Percentiles rank a stretch among this genome's conserved stretches.
phyloP scores from a whole-genome alignment of 2,888 invertebrate species.

The Andrena dorsata region DNA sequence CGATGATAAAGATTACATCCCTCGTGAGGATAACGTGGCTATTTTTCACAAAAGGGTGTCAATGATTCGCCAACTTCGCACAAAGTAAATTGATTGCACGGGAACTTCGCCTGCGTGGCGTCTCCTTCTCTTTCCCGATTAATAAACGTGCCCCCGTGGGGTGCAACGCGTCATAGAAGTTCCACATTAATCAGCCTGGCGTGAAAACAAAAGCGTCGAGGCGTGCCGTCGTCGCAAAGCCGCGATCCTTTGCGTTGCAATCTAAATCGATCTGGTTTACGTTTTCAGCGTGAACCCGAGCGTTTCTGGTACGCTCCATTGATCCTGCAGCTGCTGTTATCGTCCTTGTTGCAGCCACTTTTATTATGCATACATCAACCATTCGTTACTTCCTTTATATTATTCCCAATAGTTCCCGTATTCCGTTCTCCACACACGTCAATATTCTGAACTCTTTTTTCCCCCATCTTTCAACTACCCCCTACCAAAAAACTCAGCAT shows the following conservation, averaged over 20 bases:
- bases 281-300: constrained; percentile 62
- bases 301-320: constrained; percentile 53
- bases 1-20: not conserved
- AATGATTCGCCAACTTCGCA: constrained; percentile 42
- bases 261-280: constrained; percentile 63
- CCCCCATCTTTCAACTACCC: not conserved
- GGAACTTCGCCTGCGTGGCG: constrained; percentile 25
- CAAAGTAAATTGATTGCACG: constrained; percentile 38
- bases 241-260: constrained; percentile 63
- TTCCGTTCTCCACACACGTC: not conserved
- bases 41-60: constrained; percentile 28
- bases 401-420: not conserved
- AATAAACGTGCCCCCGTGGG: constrained; percentile 37
- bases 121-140: constrained; percentile 47
- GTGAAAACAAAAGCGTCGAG: constrained; percentile 63
- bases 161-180: constrained; percentile 53
- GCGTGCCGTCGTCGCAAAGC: constrained; percentile 50
- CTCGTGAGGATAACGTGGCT: constrained; percentile 12
- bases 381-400: constrained; percentile 14
- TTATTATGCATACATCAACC: not conserved
- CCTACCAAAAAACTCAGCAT: not conserved
- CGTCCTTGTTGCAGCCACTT: constrained; percentile 32
- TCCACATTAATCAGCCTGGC: constrained; percentile 68
- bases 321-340: constrained; percentile 42
- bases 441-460: not conserved